phyloP scores from a whole-genome alignment of 2,797 vertebrate species.

The Phrynocephalus guinanensis region DNA sequence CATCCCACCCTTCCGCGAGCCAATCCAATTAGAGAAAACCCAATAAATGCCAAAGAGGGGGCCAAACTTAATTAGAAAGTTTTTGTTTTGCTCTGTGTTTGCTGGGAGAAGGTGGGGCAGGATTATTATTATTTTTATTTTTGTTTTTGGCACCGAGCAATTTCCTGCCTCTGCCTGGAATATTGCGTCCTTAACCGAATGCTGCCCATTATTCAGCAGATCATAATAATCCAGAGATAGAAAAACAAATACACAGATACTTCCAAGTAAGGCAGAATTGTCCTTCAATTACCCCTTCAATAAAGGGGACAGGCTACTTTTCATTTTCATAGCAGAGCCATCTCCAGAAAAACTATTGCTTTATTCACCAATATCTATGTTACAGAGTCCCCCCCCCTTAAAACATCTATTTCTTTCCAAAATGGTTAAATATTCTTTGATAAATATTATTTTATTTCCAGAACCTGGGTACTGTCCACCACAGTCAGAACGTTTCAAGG shows the following conservation, averaged over 20 bases:
- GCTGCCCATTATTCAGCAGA: conserved; percentile 60
- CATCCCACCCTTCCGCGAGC: conserved; percentile 64
- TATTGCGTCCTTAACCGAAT: conserved; percentile 66
- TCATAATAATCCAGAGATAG: conserved; percentile 64
- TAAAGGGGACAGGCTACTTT: conserved; percentile 7
- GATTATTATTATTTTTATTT: neutral
- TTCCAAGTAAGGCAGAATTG: conserved; percentile 14
- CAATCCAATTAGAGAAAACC: conserved; percentile 76
- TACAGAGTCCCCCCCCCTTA: neutral
- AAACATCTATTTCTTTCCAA: neutral
- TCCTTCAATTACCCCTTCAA: conserved; percentile 13
- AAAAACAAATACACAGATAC: conserved; percentile 40
- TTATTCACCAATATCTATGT: neutral
- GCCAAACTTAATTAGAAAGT: conserved; percentile 73
- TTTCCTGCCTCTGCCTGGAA: conserved; percentile 62
- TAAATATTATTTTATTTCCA: neutral
- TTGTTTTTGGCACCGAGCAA: conserved; percentile 67
- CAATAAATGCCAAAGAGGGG: conserved; percentile 69
- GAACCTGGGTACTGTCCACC: neutral
- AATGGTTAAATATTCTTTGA: neutral
- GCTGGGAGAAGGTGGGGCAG: neutral
- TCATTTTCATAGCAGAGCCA: neutral
- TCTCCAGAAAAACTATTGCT: too few relatives aligned
- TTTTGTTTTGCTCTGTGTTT: too few relatives aligned
- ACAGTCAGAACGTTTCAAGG: neutral